Evolutionary conservation across 2,113 vertebrate genomes (phyloP), one percentile per base, ranked within the genome.

Genomic region (Gopherus flavomarginatus): DNA sequence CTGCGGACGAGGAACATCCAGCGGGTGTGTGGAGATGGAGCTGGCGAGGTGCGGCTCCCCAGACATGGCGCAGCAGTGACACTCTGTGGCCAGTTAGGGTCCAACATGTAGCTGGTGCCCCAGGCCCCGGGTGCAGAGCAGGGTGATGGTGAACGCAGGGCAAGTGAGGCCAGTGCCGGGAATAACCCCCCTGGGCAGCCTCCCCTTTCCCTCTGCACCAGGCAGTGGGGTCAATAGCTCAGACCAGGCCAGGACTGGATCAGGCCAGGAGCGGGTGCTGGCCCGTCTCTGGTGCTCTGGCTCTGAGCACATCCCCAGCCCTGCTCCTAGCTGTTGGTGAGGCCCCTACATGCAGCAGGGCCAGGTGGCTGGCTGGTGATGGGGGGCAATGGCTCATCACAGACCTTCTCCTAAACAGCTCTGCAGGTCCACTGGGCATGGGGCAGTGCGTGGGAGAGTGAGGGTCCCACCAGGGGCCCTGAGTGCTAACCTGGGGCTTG

Each of bases 41-140:
- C 38, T 6, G 75, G 42, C 3, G 75, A 27, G 0, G 2, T 53
- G 31, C 1, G 19, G 52, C 72, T 83, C 38, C 31, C 8, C 6
- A 8, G 53, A 5, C 7, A 1, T 2, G 14, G 86, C 56, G 86
- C 95, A 91, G 65, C 2, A 59, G 90, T 83, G 97, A 97, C 97
- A 96, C 85, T 96, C 53, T 29, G 94, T 65, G 97, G 96, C 53
- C 91, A 57, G 29, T 35, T 4, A 10, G 35, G 65, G 65, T 38
- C 19, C 65, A 21, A 11, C 65, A 38, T 38, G 35, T 17, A 21
- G n/a, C 35, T 38, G 65, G 62, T 21, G 35, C 35, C 35, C 35
- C 17, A 19, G 35, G 8, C 35, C 19, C 65, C 3, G 35, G 8
- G 2, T 5, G 65, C 17, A n/a, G 65, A 38, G 35, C 17, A n/a